These are phyloP conservation scores for Agrochola circellaris DNA, from an alignment of 2,888 invertebrate species.

Conservation along the genomic window DNA sequence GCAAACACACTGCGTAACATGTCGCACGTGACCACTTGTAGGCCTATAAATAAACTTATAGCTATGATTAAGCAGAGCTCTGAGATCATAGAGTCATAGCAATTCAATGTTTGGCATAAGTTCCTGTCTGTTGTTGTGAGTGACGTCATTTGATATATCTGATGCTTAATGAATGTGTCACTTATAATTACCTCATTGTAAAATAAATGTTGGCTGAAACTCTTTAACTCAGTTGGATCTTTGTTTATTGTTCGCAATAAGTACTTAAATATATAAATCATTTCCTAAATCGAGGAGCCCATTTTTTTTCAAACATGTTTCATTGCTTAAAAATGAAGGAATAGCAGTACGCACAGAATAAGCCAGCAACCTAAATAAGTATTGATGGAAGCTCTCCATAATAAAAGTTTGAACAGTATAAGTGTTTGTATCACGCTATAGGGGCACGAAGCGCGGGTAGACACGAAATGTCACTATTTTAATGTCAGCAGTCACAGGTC, in stretches of 20 bases:
- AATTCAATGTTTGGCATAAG: conserved; percentile 33
- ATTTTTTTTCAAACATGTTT: not conserved
- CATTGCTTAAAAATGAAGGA: conserved; percentile 20
- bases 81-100: conserved; percentile 51
- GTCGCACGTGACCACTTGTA: conserved; percentile 69
- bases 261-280: conserved; percentile 19
- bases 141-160: conserved; percentile 34
- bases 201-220: not conserved
- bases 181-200: conserved; percentile 13
- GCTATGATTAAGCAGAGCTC: conserved; percentile 46
- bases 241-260: not conserved
- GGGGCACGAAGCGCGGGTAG: conserved; percentile 53
- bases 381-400: conserved; percentile 66
- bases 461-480: conserved; percentile 77
- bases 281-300: conserved; percentile 6
- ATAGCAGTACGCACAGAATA: conserved; percentile 28
- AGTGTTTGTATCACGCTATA: conserved; percentile 74
- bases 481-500: conserved; percentile 72
- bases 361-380: conserved; percentile 57
- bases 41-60: conserved; percentile 72
- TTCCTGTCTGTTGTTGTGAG: conserved; percentile 4
- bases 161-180: conserved; percentile 19
- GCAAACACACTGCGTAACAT: conserved; percentile 63
- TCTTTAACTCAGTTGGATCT: not conserved
- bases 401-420: conserved; percentile 72